phyloP scores from a whole-genome alignment of 1,140 invertebrate species.

The Heliconius melpomene region DNA sequence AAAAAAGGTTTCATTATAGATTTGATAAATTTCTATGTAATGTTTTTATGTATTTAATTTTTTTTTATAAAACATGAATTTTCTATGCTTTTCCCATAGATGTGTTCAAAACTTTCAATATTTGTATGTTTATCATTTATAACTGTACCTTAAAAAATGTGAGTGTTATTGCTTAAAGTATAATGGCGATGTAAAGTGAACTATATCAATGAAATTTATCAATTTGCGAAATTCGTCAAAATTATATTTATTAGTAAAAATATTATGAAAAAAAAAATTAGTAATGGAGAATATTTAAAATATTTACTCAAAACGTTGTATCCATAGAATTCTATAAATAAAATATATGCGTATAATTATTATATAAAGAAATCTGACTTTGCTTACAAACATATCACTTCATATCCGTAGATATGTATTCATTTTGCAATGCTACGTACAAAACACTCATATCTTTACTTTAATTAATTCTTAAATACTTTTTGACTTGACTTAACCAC shows the following conservation, averaged over 20 bases:
- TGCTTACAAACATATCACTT: slow-evolving; percentile 34
- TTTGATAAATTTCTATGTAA: background rate
- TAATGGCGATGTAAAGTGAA: background rate
- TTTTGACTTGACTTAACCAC: background rate
- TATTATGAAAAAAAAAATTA: too few relatives aligned
- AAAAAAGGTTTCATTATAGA: background rate
- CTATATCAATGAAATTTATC: background rate
- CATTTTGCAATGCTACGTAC: slow-evolving; percentile 5
- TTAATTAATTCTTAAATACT: background rate
- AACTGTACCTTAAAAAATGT: background rate
- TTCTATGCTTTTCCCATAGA: slow-evolving; percentile 10
- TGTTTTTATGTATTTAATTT: background rate
- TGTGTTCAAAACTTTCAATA: background rate
- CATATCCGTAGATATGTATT: slow-evolving; percentile 33
- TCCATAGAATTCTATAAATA: background rate
- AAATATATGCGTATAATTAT: background rate
- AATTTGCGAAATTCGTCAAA: background rate
- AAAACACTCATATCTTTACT: background rate
- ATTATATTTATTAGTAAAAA: background rate
- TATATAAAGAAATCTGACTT: slow-evolving; percentile 13
- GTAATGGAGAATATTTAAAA: background rate
- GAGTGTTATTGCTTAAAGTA: background rate
- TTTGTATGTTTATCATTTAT: slow-evolving; percentile 3
- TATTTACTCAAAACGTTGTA: background rate
- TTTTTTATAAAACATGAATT: background rate